Evolutionary conservation across 2,888 invertebrate species (phyloP).

Genomic region (Nymphalis c-album): DNA sequence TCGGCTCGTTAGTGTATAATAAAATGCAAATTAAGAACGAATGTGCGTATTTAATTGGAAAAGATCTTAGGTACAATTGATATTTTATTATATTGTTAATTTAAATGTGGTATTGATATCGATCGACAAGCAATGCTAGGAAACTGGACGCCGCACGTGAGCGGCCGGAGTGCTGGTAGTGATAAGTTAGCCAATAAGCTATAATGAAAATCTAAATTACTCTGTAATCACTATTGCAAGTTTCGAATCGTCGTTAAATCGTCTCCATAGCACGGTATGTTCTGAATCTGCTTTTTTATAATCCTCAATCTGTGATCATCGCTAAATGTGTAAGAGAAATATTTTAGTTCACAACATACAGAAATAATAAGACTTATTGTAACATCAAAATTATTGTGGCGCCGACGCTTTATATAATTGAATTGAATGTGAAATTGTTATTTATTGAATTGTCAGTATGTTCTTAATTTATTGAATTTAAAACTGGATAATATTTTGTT

Average conservation of each 20-base stretch:
- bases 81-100: conserved; percentile 81
- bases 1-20: conserved; percentile 64
- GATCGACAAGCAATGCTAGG: conserved; percentile 77
- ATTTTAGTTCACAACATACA: conserved; percentile 70
- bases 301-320: conserved; percentile 81
- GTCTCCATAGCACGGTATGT: conserved; percentile 79
- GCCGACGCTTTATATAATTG: conserved; percentile 68
- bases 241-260: conserved; percentile 77
- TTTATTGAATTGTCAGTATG: conserved; percentile 77
- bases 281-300: conserved; percentile 80
- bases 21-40: conserved; percentile 66
- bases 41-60: conserved; percentile 76
- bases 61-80: conserved; percentile 82
- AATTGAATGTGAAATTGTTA: conserved; percentile 76
- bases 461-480: conserved; percentile 78
- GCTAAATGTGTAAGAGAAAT: conserved; percentile 77
- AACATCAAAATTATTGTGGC: conserved; percentile 67
- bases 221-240: conserved; percentile 79
- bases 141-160: conserved; percentile 58
- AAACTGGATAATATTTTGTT: conserved; percentile 77
- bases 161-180: conserved; percentile 74
- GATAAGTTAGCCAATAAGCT: conserved; percentile 78
- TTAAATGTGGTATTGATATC: conserved; percentile 79
- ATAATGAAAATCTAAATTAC: conserved; percentile 78
- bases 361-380: conserved; percentile 58